Conservation (phyloP, 2,113 vertebrate species). For the Nothoprocta perdicaria region DNA sequence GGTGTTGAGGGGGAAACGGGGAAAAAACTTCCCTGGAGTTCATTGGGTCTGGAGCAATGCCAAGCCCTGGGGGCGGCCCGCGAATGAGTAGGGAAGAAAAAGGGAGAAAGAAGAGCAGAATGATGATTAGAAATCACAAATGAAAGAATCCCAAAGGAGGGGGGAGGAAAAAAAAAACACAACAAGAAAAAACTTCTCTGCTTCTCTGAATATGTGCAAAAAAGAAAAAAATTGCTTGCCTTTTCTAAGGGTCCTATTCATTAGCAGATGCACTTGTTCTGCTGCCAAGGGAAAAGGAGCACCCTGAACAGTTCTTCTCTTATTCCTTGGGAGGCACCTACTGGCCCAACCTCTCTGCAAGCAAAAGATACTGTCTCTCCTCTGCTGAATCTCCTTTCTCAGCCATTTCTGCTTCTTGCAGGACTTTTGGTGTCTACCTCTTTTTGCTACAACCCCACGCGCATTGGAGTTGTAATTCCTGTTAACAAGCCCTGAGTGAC, state of each 20-base stretch:
- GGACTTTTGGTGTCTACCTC: not conserved
- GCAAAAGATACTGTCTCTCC: not conserved
- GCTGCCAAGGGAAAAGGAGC: slow-evolving; percentile 60
- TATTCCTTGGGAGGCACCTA: slow-evolving; percentile 24
- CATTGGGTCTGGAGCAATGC: slow-evolving; percentile 52
- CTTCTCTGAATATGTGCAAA: slow-evolving; percentile 34
- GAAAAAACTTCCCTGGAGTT: slow-evolving; percentile 48
- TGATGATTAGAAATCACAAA: slow-evolving; percentile 65
- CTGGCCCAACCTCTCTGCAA: rapidly evolving
- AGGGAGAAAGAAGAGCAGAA: slow-evolving; percentile 28
- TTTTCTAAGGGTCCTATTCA: slow-evolving; percentile 64
- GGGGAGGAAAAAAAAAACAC: not conserved
- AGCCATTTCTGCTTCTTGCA: not conserved
- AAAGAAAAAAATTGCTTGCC: not conserved
- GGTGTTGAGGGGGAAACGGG: not conserved
- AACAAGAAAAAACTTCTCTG: not conserved
- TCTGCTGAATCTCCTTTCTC: not conserved
- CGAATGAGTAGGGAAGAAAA: slow-evolving; percentile 42
- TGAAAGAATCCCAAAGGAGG: slow-evolving; percentile 33
- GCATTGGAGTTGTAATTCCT: not conserved
- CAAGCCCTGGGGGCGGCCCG: slow-evolving; percentile 52
- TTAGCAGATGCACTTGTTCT: slow-evolving; percentile 10
- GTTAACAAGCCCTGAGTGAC: not conserved
- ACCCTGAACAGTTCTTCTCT: not conserved
- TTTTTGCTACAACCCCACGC: rapidly evolving